Base-by-base conservation (phyloP, 2,888 invertebrate species). In the Urechis unicinctus region DNA sequence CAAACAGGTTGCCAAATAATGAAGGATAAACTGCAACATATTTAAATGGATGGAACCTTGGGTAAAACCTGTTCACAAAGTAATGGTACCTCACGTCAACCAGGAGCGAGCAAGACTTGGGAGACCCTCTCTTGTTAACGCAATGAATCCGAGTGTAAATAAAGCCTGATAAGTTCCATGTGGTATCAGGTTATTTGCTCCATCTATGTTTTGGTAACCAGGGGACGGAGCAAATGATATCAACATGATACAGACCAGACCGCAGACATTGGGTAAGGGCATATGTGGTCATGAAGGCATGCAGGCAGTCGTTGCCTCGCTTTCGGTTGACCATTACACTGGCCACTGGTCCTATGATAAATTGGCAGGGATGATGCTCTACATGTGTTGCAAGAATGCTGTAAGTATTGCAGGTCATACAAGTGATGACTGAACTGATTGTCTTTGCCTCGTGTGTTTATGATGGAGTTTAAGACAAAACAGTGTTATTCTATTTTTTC, bases 371-470 rank as follows among this genome's bases (percentile, higher is more conserved):
- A 94, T 95, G 88, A 90, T 95, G 70, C 84, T 93, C 31, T 96
- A 94, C 80, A 97, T 95, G 81, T 94, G 96, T 78, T 93, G 95
- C 75, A 97, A 97, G 81, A 96, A 95, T 82, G 91, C 94, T 72
- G 92, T 93, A 80, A 84, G 88, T 84, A 50, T n/a, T n/a, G n/a
- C 41, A 36, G 41, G 9, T 36, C 9, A 36, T 36, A n/a, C 41
- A 36, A 36, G 9, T 36, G 9, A 13, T 36, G n/a, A n/a, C n/a
- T n/a, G n/a, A n/a, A n/a, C n/a, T n/a, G n/a, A n/a, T n/a, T n/a
- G n/a, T n/a, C n/a, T n/a, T n/a, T n/a, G n/a, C 41, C 41, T 48
- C 5, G 29, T 21, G 28, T 50, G 9, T 49, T n/a, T n/a, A n/a
- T n/a, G n/a, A n/a, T n/a, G n/a, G n/a, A n/a, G n/a, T n/a, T n/a